Evolutionary conservation across 2,113 vertebrate species (phyloP), one percentile per base, ranked within the genome.

Genomic region (Tragelaphus scriptus): DNA sequence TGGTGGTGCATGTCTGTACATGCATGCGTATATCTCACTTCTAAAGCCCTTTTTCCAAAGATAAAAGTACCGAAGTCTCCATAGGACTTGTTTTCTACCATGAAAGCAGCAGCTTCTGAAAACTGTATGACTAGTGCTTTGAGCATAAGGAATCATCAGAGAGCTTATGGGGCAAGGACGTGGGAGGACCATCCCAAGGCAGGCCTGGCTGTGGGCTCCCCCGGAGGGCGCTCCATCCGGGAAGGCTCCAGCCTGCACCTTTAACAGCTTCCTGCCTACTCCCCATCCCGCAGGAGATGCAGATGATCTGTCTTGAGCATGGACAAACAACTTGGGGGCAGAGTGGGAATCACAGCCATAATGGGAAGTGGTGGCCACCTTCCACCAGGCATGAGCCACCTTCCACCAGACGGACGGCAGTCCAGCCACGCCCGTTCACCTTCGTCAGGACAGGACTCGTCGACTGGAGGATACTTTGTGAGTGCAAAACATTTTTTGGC

Each of bases 401-500:
- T 28, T 17, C 75, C 71, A 17, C 82, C 96, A 90, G 58, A 88
- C 71, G 36, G 56, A 65, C 0, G 61, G 92, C 96, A 65, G 12
- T 3, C 3, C 30, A 68, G 88, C 97, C 32, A 63, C 80, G 55
- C 93, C 94, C 84, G 49, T 32, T 61, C 0, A 65, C 71, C 96
- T 97, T 65, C 56, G 75, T 1, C 89, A 15, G 44, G 90, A 91
- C 71, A 77, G 87, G 81, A 98, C 56, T 11, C 0, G 2, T 90
- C 82, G 30, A n/a, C 97, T 97, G 98, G 98, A 98, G 97, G 91
- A 58, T 96, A 97, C 88, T 9, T 96, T 92, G 97, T 97, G 96
- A 99, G 99, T 99, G 99, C 98, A 99, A 99, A 99, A 99, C 97
- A 25, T 94, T 99, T 99, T 99, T 99, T 99, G 98, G 99, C 99